phyloP scores from a whole-genome alignment of 2,797 vertebrate genomes.

The Lerista edwardsae region DNA sequence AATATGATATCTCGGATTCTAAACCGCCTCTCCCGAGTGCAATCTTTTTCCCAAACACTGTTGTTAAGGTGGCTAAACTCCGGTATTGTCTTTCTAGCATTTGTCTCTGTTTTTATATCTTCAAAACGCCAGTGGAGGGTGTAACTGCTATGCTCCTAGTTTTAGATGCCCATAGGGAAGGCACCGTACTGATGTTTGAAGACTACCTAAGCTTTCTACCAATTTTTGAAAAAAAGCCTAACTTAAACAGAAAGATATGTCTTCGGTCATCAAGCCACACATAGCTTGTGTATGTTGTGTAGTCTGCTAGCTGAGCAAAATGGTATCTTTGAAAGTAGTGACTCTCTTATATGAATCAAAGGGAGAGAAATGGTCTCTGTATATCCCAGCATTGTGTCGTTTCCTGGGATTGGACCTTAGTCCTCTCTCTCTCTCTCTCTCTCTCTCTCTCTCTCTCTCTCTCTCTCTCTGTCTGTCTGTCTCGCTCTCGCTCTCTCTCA shows the following conservation, averaged over 20 bases:
- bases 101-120: background rate
- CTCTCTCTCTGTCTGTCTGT: too few species aligned
- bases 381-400: too few species aligned
- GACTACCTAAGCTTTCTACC: background rate
- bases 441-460: too few species aligned
- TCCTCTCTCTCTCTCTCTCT: too few species aligned
- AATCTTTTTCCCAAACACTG: slow-evolving; percentile 12
- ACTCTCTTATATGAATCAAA: too few species aligned
- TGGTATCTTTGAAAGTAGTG: too few species aligned
- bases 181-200: background rate
- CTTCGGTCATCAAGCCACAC: too few species aligned
- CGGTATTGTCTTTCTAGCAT: background rate
- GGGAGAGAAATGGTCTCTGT: too few species aligned
- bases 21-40: slow-evolving; percentile 8
- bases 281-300: too few species aligned
- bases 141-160: background rate
- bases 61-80: background rate
- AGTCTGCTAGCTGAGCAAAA: too few species aligned
- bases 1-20: slow-evolving; percentile 24
- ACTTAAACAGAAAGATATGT: background rate
- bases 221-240: background rate
- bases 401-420: too few species aligned
- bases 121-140: background rate
- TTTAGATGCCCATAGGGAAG: background rate
- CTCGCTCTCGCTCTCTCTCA: too few species aligned